Percentiles rank a stretch among this genome's conserved stretches.
phyloP scores from a whole-genome alignment of 2,797 vertebrate genomes.

The Trichosurus vulpecula region DNA sequence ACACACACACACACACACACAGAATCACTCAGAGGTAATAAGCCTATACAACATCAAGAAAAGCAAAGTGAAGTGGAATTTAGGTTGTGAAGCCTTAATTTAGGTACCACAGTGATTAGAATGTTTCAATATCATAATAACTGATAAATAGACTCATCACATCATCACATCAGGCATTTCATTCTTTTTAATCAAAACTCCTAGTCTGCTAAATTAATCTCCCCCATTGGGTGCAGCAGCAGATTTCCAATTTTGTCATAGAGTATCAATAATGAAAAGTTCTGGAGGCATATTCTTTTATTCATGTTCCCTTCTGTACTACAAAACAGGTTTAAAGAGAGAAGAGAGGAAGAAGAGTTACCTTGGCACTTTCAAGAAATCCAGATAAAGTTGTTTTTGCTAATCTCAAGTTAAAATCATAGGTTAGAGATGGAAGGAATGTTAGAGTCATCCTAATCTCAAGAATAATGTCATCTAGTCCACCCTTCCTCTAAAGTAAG shows the following conservation, averaged over 20 bases:
- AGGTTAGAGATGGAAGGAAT: not conserved
- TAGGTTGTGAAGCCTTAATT: conserved; percentile 84
- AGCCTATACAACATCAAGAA: conserved; percentile 75
- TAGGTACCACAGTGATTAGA: conserved; percentile 84
- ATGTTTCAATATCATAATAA: conserved; percentile 86
- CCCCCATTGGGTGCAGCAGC: conserved; percentile 84
- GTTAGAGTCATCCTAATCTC: not conserved
- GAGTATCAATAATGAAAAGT: conserved; percentile 86
- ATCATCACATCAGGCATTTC: conserved; percentile 87
- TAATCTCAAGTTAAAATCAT: not conserved
- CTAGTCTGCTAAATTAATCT: conserved; percentile 87
- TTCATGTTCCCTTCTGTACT: conserved; percentile 77
- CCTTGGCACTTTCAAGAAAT: conserved; percentile 52
- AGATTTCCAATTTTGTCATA: conserved; percentile 87
- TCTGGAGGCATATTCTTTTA: conserved; percentile 80
- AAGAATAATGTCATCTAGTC: not conserved
- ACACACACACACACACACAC: fast-evolving
- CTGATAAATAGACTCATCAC: conserved; percentile 88
- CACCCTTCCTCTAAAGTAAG: not conserved
- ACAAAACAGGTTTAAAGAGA: conserved; percentile 80
- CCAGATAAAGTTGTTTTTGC: conserved; percentile 32
- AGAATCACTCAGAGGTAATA: conserved; percentile 62
- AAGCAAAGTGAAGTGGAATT: conserved; percentile 82
- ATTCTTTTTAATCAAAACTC: conserved; percentile 89
- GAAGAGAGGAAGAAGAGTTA: conserved; percentile 54